Evolutionary conservation across 1,140 invertebrate genomes (phyloP).

Genomic region (Trichonephila clavata): DNA sequence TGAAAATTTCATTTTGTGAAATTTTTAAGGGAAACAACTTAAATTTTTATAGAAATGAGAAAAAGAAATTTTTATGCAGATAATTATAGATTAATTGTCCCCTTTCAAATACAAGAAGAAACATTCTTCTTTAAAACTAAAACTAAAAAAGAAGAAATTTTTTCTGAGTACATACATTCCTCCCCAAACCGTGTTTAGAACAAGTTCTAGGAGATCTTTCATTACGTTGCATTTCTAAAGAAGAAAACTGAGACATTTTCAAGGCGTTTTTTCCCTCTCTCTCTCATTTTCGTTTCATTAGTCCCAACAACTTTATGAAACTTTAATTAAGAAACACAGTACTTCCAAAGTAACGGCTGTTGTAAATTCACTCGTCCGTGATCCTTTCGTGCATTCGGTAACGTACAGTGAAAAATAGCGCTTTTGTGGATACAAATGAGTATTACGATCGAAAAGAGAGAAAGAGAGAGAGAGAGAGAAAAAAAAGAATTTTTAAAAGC

Average conservation of each 20-base stretch:
- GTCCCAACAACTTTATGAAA: slow-evolving; percentile 42
- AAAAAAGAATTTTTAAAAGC: slow-evolving; percentile 32
- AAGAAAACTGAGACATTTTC: not conserved
- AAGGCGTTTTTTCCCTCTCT: not conserved
- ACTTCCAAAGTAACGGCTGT: not conserved
- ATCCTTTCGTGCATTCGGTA: not conserved
- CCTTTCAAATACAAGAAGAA: not conserved
- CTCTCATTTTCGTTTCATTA: slow-evolving; percentile 8
- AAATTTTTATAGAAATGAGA: no score
- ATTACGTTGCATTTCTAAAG: not conserved
- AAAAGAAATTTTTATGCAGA: no score
- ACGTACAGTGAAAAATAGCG: slow-evolving; percentile 1
- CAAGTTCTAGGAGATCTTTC: no score
- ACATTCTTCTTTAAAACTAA: not conserved
- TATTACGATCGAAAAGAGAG: not conserved
- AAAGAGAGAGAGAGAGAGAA: not conserved
- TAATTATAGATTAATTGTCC: not conserved
- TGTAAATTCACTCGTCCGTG: slow-evolving; percentile 3
- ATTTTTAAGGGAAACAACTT: no score
- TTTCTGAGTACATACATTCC: no score
- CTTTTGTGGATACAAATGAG: slow-evolving; percentile 19
- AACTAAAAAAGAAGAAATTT: no score
- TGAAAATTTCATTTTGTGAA: no score
- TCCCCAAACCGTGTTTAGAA: no score
- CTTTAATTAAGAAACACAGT: slow-evolving; percentile 38